Percentiles rank a stretch among this genome's conserved stretches.
phyloP scores from a whole-genome alignment of 2,888 invertebrate species.

The Geophilus truncorum region DNA sequence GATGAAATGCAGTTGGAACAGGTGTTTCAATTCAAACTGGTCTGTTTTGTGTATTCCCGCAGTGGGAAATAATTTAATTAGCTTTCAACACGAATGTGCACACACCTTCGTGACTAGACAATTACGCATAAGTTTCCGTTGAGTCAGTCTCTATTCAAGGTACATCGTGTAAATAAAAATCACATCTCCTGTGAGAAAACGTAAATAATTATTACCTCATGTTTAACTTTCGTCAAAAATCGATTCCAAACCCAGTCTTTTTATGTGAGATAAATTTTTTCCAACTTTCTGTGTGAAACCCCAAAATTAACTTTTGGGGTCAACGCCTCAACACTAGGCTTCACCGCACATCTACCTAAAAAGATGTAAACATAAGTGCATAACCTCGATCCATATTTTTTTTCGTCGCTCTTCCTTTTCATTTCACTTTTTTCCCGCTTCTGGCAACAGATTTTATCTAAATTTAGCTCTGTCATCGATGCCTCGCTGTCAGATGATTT shows the following conservation, averaged over 20 bases:
- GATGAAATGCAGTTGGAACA: conserved; percentile 2
- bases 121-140: neutral
- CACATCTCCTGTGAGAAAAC: neutral
- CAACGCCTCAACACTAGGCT: neutral
- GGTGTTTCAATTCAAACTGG: neutral
- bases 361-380: conserved; percentile 8
- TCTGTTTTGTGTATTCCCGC: neutral
- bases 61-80: neutral
- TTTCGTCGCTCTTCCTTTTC: neutral
- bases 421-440: neutral
- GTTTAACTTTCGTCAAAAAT: too few relatives aligned
- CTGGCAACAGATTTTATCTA: neutral
- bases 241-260: too few relatives aligned
- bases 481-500: neutral
- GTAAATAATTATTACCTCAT: too few relatives aligned
- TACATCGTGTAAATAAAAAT: neutral
- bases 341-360: neutral
- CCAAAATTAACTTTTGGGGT: neutral
- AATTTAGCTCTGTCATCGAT: neutral
- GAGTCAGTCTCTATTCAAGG: neutral
- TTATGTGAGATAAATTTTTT: too few relatives aligned
- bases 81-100: neutral
- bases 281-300: neutral
- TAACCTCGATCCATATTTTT: neutral
- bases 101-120: neutral